Evolutionary conservation across 2,113 vertebrate genomes (phyloP).

Genomic region (Mionectes macconnelli): DNA sequence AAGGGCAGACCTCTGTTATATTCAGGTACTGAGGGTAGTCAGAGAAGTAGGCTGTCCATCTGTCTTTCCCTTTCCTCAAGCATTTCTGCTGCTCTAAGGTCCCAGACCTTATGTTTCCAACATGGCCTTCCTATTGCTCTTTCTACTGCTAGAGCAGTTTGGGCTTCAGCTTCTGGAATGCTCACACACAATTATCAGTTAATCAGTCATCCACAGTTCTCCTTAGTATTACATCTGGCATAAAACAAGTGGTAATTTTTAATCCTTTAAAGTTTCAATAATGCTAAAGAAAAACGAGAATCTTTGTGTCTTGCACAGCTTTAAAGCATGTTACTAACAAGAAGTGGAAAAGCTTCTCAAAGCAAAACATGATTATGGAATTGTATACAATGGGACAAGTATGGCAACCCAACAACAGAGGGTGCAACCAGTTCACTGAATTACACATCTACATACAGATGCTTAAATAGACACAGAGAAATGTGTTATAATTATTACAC

Average conservation of each 20-base stretch:
- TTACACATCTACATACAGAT: background rate
- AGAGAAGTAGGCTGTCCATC: background rate
- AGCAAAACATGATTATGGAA: background rate
- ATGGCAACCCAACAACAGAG: background rate
- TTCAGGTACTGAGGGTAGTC: background rate
- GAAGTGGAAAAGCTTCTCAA: background rate
- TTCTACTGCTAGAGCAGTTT: background rate
- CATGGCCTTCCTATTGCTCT: background rate
- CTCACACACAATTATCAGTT: background rate
- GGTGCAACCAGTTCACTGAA: background rate
- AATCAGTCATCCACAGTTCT: background rate
- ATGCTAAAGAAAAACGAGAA: background rate
- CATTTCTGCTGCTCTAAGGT: background rate
- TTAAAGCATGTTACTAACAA: background rate
- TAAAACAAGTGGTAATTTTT: background rate
- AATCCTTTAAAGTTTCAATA: background rate
- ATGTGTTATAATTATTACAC: background rate
- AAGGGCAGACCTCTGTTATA: background rate
- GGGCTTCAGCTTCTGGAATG: background rate
- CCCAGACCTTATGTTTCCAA: background rate
- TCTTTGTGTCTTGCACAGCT: background rate
- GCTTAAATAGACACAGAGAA: background rate
- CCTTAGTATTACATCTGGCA: background rate
- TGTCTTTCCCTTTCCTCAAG: background rate
- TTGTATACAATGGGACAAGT: background rate